Evolutionary conservation across 2,113 vertebrate genomes (phyloP).

Genomic region (Sorex fumeus): DNA sequence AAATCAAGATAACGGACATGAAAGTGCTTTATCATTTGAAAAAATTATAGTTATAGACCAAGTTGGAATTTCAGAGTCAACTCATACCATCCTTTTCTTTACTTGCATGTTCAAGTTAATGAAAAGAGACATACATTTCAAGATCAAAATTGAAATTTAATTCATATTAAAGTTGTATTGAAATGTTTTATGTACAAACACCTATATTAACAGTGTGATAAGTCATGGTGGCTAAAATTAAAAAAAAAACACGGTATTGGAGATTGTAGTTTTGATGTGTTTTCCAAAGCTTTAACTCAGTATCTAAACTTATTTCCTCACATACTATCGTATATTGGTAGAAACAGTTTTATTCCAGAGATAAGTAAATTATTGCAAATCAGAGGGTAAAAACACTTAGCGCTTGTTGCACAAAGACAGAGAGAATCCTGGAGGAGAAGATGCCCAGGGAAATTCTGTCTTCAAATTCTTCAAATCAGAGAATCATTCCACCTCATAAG

Average conservation of each 20-base stretch:
- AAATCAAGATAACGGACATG: not conserved
- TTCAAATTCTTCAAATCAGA: not conserved
- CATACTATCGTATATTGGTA: not conserved
- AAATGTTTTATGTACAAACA: no score
- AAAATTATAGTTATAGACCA: not conserved
- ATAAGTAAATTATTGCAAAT: not conserved
- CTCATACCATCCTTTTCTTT: not conserved
- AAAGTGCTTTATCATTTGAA: not conserved
- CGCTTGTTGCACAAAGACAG: not conserved
- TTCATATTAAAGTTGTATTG: no score
- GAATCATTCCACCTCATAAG: not conserved
- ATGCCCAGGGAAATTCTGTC: not conserved
- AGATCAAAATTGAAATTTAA: slow-evolving; percentile 34
- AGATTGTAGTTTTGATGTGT: slow-evolving; percentile 44
- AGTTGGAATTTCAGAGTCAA: slow-evolving; percentile 15
- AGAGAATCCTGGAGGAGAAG: not conserved
- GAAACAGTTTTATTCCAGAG: not conserved
- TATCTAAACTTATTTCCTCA: not conserved
- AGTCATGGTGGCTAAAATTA: no score
- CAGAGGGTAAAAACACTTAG: not conserved
- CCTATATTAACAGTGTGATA: no score
- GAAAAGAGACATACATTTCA: slow-evolving; percentile 9
- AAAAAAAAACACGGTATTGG: no score
- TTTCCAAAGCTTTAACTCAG: slow-evolving; percentile 31
- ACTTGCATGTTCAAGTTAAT: slow-evolving; percentile 3